phyloP scores from a whole-genome alignment of 2,113 vertebrate species.

The Monopterus albus region DNA sequence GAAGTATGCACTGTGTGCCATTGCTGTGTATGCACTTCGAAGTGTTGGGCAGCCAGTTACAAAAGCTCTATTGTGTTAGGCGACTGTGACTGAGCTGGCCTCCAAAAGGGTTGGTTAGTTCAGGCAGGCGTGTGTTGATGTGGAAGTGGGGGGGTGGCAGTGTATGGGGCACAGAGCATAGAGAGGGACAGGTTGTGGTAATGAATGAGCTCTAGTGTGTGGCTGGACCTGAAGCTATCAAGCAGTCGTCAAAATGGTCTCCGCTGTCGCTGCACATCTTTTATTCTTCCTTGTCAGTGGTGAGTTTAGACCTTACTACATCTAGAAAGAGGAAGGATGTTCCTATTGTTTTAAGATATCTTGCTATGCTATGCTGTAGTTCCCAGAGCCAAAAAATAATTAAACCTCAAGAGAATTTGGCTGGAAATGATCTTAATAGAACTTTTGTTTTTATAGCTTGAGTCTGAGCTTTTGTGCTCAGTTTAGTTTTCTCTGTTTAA shows the following conservation, averaged over 20 bases:
- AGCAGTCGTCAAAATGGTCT: conserved; percentile 67
- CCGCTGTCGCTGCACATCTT: conserved; percentile 46
- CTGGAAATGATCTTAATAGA: not conserved
- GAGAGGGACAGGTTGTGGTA: conserved; percentile 50
- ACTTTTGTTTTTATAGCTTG: not conserved
- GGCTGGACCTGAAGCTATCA: conserved; percentile 34
- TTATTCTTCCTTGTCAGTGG: conserved; percentile 59
- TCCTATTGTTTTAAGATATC: not conserved
- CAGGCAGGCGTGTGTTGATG: conserved; percentile 24
- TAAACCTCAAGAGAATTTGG: not conserved
- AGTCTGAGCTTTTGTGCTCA: not conserved
- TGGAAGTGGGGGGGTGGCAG: conserved; percentile 4
- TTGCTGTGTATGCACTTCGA: conserved; percentile 25
- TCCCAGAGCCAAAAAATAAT: not conserved
- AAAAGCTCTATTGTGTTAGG: conserved; percentile 72
- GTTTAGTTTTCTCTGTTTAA: too few species aligned
- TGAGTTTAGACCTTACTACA: conserved; percentile 49
- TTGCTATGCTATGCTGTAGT: not conserved
- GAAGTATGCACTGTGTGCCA: not conserved
- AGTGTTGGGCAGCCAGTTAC: conserved; percentile 36
- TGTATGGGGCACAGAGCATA: conserved; percentile 12
- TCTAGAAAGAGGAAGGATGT: too few species aligned
- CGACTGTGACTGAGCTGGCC: conserved; percentile 40
- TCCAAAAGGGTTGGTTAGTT: conserved; percentile 53
- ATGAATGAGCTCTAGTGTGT: conserved; percentile 71